Base-by-base conservation (phyloP, 2,888 invertebrate genomes). In the Rhopalosiphum nymphaeae region DNA sequence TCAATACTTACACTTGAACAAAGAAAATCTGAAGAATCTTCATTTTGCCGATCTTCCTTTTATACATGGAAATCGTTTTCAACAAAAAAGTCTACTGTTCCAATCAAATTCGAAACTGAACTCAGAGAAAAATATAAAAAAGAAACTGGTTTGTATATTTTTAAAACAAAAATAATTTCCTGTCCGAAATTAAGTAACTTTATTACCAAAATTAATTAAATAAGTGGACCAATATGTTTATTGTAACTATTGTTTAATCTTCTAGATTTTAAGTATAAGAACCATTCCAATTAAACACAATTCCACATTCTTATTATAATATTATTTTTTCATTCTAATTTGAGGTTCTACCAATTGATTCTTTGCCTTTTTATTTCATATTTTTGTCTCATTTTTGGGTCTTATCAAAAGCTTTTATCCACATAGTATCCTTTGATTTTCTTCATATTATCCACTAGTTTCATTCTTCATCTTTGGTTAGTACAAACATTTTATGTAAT, bases 101-200 rank as follows among this genome's bases (percentile, higher is more conserved):
- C 89, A 7, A 89, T 89, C 5, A 67, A 89, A 84, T 25, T 93
- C 3, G 44, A 53, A 29, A 3, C 44, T 26, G 26, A 49, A 61
- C 44, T 87, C 0, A 49, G 21, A 91, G 46, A 85, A 44, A 56
- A 85, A 84, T 56, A 56, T 44, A 36, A 46, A 25, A 86, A 61
- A 86, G 92, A 92, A 86, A 26, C 57, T 36, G 86, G 92, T 92
- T 10, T 36, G 86, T 61, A 57, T 9, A 57, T 21, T 16, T 26
- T 89, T 46, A 89, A 42, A 57, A 89, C 0, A 90, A 57, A 42
- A 57, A 57, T 57, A 1, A 5, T 26, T 42, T 85, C 11, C 26
- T 44, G 11, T 11, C 16, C 11, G 46, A 85, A 16, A 46, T 85
- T n/a, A n/a, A n/a, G n/a, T n/a, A n/a, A n/a, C n/a, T n/a, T 85